A percentile compares a stretch with the other conserved stretches of the same genome.
Evolutionary conservation across 2,113 vertebrate genomes (phyloP).

Genomic region (Amazona vittata): DNA sequence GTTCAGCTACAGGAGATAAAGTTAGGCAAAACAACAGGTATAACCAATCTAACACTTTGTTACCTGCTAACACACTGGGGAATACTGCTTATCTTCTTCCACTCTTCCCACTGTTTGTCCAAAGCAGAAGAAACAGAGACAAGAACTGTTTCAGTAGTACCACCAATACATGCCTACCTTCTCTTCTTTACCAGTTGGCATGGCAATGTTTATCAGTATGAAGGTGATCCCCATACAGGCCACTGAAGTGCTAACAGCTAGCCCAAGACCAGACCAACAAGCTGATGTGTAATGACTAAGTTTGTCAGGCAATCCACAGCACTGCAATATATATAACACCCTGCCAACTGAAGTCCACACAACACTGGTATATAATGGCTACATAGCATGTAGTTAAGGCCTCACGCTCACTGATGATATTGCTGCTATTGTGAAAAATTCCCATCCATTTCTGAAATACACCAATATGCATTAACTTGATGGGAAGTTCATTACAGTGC

Average conservation of each 20-base stretch:
- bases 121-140: neutral
- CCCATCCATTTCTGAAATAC: neutral
- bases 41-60: neutral
- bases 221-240: neutral
- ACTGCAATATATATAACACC: neutral
- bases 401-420: neutral
- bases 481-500: neutral
- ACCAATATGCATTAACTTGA: neutral
- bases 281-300: neutral
- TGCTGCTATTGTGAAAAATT: accelerated
- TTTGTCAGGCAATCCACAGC: neutral
- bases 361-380: neutral
- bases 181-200: neutral
- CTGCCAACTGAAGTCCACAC: neutral
- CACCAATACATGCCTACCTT: neutral
- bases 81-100: neutral
- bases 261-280: neutral
- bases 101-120: neutral
- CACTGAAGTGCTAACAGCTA: neutral
- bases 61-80: neutral
- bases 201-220: neutral
- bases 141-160: neutral
- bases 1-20: neutral
- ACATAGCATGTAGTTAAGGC: neutral
- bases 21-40: neutral